Evolutionary conservation across 2,113 vertebrate species (phyloP), one percentile per base, ranked within the genome.

Genomic region (Neopipo cinnamomea): DNA sequence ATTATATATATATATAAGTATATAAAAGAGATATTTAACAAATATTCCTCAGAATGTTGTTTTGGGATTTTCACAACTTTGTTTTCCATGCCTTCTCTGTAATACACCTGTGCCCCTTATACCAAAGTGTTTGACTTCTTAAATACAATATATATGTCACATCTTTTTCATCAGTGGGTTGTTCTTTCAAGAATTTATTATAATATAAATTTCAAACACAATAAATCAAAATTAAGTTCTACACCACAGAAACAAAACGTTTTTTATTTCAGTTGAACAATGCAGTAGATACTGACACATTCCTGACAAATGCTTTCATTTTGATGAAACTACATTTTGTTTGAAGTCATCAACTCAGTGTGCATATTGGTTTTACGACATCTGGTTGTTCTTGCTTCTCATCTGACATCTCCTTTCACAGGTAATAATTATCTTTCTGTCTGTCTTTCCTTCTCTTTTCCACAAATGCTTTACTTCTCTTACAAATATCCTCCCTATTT

Each of bases 341-440:
- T 89, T 94, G 41, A 92, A 94, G 68, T 82, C 65, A 89, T 94
- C 81, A 75, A 79, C 81, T 85, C 22, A 13, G 44, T 82, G 78
- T 39, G 24, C 30, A 31, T 78, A 78, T 47, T 78, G 56, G 70
- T 85, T 95, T 88, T 89, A 82, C 78, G 66, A 71, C 37, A 89
- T 88, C 49, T 88, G 52, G n/a, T 76, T 94, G 72, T 80, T 91
- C 85, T 88, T 2, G 2, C 10, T 6, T 82, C 31, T 86, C 78
- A 85, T 71, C 52, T 88, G 85, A 94, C 27, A 59, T 88, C 35
- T 87, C 91, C 62, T 72, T 93, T 82, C 66, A 72, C 56, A 89
- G 77, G 88, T 85, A 91, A 78, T 56, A 68, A 75, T 95, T 79
- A 49, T 65, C 42, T 91, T 62, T 83, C 30, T 87, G 28, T 66